Base-by-base conservation (phyloP, 1,140 invertebrate genomes). In the Habropoda laboriosa region DNA sequence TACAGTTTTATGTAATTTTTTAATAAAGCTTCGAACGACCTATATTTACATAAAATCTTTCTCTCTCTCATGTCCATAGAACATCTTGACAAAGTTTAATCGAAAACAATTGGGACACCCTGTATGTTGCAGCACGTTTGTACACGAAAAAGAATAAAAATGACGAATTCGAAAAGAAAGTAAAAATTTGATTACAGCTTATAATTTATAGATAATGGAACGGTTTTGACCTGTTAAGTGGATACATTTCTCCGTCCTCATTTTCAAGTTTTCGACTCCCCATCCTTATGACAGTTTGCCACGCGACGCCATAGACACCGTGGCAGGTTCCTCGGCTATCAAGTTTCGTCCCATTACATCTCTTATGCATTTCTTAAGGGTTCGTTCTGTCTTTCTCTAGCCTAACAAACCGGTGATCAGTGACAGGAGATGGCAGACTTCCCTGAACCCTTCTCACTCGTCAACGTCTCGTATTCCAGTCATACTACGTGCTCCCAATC, bases 401-500 rank as follows among this genome's bases (percentile, higher is more conserved):
- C 61, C 35, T 27, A 7, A 12, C 5, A 5, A n/a, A 49, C 51
- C 71, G 21, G 16, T 10, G 38, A 53, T 7, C 45, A 42, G 38
- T 1, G 60, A 53, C 40, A 13, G 35, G 18, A n/a, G 45, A 80
- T 49, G 42, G 18, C 35, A 63, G 47, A 63, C 79, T 60, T 53
- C 68, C 80, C 27, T 49, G 72, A 35, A 67, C 74, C 83, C 84
- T 85, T 76, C 58, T 85, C 83, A 57, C 83, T 79, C 83, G 79
- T 86, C 84, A 82, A 82, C 83, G 84, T 86, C 84, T 86, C 83
- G 83, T 75, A 49, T 86, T 85, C 80, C 84, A 72, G 70, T 51
- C 80, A 68, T 70, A 78, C 79, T 70, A 67, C 63, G 27, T 68
- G 42, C 49, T 79, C 38, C 82, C 55, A 68, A 86, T 86, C 84